Evolutionary conservation across 2,888 invertebrate genomes (phyloP).

Genomic region (Druceiella hillmani): DNA sequence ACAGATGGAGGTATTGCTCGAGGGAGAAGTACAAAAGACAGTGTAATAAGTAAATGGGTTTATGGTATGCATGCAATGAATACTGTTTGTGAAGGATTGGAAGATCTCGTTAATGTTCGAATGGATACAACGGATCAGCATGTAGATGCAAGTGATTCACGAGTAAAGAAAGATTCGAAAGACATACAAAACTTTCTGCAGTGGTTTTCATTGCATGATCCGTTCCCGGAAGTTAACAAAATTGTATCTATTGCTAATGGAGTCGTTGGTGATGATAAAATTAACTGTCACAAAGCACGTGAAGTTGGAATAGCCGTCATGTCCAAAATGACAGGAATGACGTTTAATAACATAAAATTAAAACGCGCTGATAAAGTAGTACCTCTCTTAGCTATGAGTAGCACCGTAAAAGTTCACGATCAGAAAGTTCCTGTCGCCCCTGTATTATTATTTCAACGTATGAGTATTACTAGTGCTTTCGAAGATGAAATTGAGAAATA

Average conservation of each 20-base stretch:
- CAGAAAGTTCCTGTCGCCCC: not conserved
- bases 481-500: too few relatives aligned
- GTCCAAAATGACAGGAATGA: slow-evolving; percentile 27
- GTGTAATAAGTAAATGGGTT: slow-evolving; percentile 32
- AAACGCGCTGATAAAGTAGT: slow-evolving; percentile 29
- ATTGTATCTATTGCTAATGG: slow-evolving; percentile 23
- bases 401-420: slow-evolving; percentile 23
- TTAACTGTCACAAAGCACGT: slow-evolving; percentile 26
- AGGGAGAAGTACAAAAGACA: slow-evolving; percentile 32
- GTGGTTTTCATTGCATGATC: slow-evolving; percentile 30
- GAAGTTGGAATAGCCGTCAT: slow-evolving; percentile 26
- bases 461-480: slow-evolving; percentile 25
- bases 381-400: slow-evolving; percentile 28
- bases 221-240: slow-evolving; percentile 24
- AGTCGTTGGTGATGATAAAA: slow-evolving; percentile 24
- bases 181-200: slow-evolving; percentile 27
- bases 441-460: slow-evolving; percentile 29
- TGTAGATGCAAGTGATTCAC: slow-evolving; percentile 31
- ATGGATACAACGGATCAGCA: slow-evolving; percentile 31
- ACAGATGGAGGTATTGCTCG: slow-evolving; percentile 33
- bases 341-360: slow-evolving; percentile 29
- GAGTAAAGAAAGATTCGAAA: slow-evolving; percentile 28
- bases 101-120: slow-evolving; percentile 28
- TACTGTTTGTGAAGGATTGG: slow-evolving; percentile 28
- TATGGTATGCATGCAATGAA: slow-evolving; percentile 28